A percentile compares a stretch with the other conserved stretches of the same genome.
Conservation (phyloP, 2,888 invertebrate species). For the Zelleria hepariella region DNA sequence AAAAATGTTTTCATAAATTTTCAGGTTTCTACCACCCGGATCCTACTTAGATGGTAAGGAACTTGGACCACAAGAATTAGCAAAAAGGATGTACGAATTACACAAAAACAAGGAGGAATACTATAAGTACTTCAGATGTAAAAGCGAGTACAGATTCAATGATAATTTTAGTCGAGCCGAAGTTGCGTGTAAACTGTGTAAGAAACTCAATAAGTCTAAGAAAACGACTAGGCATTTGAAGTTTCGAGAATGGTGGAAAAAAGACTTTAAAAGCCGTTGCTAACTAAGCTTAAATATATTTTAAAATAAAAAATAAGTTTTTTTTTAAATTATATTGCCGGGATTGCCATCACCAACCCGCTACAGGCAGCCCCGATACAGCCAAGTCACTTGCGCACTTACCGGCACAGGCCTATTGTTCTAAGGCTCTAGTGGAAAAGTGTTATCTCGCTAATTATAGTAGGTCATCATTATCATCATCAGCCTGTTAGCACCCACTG, state of each 20-base stretch:
- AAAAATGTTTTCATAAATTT: neutral
- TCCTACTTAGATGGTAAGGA: conserved; percentile 6
- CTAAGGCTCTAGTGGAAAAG: too few relatives aligned
- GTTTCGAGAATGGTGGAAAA: neutral
- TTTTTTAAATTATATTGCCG: too few relatives aligned
- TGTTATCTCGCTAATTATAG: too few relatives aligned
- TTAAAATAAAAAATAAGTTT: too few relatives aligned
- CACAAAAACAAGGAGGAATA: neutral
- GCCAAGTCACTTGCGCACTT: too few relatives aligned
- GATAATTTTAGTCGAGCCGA: neutral
- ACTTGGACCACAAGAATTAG: conserved; percentile 1
- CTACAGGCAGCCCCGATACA: too few relatives aligned
- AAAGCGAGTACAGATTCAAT: conserved; percentile 3
- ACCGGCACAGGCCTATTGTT: too few relatives aligned
- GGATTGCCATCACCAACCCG: neutral
- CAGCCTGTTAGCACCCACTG: too few relatives aligned
- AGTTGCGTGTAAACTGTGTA: neutral
- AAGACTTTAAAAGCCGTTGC: neutral
- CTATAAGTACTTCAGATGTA: conserved; percentile 4
- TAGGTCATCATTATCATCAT: too few relatives aligned
- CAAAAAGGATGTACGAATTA: conserved; percentile 1
- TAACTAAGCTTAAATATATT: neutral
- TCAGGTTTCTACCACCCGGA: conserved; percentile 8
- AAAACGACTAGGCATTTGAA: neutral
- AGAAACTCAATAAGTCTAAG: neutral